Conservation (phyloP, 2,113 vertebrate species). For the Otocyon megalotis region DNA sequence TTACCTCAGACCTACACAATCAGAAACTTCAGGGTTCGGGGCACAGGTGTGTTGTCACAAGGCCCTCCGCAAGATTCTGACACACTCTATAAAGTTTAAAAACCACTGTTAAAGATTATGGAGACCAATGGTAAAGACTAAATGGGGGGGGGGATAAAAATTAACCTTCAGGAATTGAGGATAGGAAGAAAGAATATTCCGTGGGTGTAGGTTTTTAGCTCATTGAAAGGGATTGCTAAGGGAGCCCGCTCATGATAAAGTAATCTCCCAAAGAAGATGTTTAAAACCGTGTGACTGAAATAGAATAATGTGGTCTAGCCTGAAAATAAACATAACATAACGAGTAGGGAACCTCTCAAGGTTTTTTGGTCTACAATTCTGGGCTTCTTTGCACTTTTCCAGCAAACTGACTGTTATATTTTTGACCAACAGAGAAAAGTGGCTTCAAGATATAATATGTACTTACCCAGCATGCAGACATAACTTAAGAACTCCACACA, state of each 20-base stretch:
- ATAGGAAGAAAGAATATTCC: slow-evolving; percentile 23
- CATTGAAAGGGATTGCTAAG: slow-evolving; percentile 11
- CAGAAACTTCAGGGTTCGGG: neutral
- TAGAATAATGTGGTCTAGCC: neutral
- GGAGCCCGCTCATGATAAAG: neutral
- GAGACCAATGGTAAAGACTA: neutral
- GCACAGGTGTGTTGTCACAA: neutral
- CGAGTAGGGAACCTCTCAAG: neutral
- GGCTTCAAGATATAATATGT: neutral
- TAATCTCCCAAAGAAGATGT: neutral
- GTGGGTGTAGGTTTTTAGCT: neutral
- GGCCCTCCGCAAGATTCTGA: neutral
- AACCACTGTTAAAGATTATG: neutral
- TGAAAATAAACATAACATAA: slow-evolving; percentile 27
- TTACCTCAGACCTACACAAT: neutral
- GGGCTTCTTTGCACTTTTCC: slow-evolving; percentile 40
- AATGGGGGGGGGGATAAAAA: neutral
- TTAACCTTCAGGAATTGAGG: neutral
- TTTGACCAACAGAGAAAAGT: slow-evolving; percentile 32
- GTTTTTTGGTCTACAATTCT: slow-evolving; percentile 6
- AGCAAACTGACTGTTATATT: neutral
- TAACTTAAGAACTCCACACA: slow-evolving; percentile 39
- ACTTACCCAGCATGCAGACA: neutral
- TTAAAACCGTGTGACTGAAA: neutral
- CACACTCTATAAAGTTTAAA: slow-evolving; percentile 1